phyloP scores from a whole-genome alignment of 2,888 invertebrate genomes.

The Lasioglossum malachurum region DNA sequence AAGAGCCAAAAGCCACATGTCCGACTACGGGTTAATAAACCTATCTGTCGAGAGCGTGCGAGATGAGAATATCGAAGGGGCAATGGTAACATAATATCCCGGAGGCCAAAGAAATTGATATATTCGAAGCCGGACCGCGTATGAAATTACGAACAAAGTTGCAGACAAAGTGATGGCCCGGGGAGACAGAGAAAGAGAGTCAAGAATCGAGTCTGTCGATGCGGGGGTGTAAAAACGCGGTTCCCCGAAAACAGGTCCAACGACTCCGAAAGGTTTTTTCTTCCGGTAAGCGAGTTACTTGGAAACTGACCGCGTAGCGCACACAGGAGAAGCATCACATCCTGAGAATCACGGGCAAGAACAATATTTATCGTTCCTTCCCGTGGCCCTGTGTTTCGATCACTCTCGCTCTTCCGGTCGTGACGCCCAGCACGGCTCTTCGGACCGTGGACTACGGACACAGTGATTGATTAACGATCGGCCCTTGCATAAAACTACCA shows the following conservation, averaged over 20 bases:
- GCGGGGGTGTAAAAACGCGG: slow-evolving; percentile 48
- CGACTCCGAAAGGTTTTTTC: slow-evolving; percentile 52
- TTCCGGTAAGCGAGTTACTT: slow-evolving; percentile 73
- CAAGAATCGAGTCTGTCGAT: neutral
- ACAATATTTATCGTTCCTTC: slow-evolving; percentile 80
- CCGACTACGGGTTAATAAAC: neutral
- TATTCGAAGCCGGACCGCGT: neutral
- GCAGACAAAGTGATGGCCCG: slow-evolving; percentile 1
- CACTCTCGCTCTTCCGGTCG: slow-evolving; percentile 66
- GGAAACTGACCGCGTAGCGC: slow-evolving; percentile 73
- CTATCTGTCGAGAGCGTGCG: neutral
- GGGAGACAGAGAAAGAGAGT: neutral
- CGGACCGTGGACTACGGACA: slow-evolving; percentile 48
- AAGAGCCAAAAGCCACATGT: neutral
- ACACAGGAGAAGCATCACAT: slow-evolving; percentile 37
- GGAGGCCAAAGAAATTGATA: neutral
- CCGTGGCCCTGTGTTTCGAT: slow-evolving; percentile 63
- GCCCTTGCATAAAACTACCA: slow-evolving; percentile 79
- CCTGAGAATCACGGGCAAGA: slow-evolving; percentile 72
- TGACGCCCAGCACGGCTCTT: slow-evolving; percentile 59
- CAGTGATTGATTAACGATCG: slow-evolving; percentile 82
- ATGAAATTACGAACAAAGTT: slow-evolving; percentile 19
- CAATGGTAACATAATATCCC: neutral
- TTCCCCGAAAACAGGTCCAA: slow-evolving; percentile 47
- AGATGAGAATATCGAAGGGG: neutral